Evolutionary conservation across 2,888 invertebrate genomes (phyloP).

Genomic region (Pharmacophagus antenor): DNA sequence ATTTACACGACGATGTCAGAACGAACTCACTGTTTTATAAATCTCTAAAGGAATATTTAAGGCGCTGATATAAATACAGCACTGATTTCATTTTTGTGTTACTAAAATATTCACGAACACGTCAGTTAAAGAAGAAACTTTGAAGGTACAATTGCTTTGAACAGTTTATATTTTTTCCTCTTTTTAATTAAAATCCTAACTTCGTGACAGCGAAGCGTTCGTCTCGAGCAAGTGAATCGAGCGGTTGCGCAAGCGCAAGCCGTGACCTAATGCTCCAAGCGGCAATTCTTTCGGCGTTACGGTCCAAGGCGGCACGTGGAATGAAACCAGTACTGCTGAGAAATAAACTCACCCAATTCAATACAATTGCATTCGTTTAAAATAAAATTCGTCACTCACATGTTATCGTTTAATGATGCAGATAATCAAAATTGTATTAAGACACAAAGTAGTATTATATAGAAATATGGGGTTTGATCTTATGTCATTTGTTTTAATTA

Average conservation of each 20-base stretch:
- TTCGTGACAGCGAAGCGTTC: slow-evolving; percentile 29
- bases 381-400: neutral
- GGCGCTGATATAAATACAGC: no score
- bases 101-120: no score
- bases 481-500: no score
- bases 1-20: no score
- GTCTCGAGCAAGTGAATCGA: slow-evolving; percentile 34
- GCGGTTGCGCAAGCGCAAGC: slow-evolving; percentile 47
- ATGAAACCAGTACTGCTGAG: slow-evolving; percentile 20
- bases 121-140: no score
- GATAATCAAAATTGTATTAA: neutral
- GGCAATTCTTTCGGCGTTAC: slow-evolving; percentile 45
- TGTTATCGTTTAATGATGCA: neutral
- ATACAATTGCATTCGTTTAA: neutral
- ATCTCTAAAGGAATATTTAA: no score
- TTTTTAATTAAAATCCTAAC: slow-evolving; percentile 1
- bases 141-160: no score
- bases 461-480: no score
- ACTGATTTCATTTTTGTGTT: no score
- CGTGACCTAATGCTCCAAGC: slow-evolving; percentile 46
- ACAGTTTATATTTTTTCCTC: neutral
- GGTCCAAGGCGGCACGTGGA: slow-evolving; percentile 71
- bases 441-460: no score
- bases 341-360: neutral
- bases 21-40: no score